phyloP scores from a whole-genome alignment of 2,888 invertebrate species.

The Phrixothrix hirtus region DNA sequence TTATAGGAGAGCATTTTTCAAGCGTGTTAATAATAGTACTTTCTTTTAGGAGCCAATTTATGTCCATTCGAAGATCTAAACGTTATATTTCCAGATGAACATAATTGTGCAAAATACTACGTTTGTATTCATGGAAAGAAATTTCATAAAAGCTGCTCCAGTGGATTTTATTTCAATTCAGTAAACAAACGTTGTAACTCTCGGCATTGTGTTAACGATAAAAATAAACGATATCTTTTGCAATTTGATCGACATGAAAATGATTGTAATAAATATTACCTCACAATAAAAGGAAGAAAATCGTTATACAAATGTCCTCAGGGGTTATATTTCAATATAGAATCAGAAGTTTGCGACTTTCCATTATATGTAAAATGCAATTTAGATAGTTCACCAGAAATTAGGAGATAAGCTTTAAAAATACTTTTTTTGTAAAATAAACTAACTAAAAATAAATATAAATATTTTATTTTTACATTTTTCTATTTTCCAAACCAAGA shows the following conservation, averaged over 20 bases:
- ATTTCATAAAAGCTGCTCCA: not conserved
- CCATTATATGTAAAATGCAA: too few relatives aligned
- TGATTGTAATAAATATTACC: constrained; percentile 9
- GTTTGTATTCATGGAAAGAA: not conserved
- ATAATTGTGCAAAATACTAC: not conserved
- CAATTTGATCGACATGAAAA: constrained; percentile 6
- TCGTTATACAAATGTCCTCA: constrained; percentile 2
- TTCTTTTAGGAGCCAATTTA: constrained; percentile 31
- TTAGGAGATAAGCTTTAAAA: too few relatives aligned
- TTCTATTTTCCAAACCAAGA: too few relatives aligned
- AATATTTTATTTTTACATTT: too few relatives aligned
- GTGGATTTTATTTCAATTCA: constrained; percentile 18
- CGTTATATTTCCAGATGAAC: not conserved
- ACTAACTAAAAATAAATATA: too few relatives aligned
- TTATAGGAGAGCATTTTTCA: too few relatives aligned
- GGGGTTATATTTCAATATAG: constrained; percentile 9
- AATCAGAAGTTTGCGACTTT: constrained; percentile 14
- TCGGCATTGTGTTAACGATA: constrained; percentile 7
- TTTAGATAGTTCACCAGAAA: too few relatives aligned
- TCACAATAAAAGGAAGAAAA: not conserved
- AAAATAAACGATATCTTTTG: not conserved
- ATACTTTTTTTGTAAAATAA: too few relatives aligned
- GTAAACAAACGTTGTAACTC: constrained; percentile 12
- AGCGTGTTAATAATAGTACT: too few relatives aligned
- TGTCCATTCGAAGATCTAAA: constrained; percentile 6